These are phyloP conservation scores for Ceuthmochares aereus DNA, from an alignment of 2,113 vertebrate genomes.

Conservation along the genomic window DNA sequence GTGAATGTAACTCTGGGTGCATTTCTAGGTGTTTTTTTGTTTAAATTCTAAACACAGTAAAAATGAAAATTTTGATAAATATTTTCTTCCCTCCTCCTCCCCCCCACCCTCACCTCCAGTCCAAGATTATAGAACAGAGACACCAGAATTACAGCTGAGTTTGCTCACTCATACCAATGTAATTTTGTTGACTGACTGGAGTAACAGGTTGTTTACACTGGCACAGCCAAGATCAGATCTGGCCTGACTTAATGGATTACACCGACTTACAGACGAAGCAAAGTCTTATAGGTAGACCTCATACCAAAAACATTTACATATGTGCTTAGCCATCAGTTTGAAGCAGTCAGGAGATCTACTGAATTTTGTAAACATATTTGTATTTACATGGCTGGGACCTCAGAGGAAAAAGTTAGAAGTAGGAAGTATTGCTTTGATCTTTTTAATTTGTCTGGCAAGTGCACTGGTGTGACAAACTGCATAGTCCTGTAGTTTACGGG, in stretches of 20 bases:
- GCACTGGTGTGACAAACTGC: not conserved
- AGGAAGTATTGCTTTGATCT: not conserved
- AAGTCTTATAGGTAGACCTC: not conserved
- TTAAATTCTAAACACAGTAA: not conserved
- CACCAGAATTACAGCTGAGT: not conserved
- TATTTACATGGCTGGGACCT: not conserved
- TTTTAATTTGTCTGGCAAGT: not conserved
- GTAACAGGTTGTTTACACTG: constrained; percentile 6
- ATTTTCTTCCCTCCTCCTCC: not conserved
- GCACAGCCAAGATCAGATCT: not conserved
- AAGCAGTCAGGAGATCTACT: not conserved
- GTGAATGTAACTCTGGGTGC: accelerated
- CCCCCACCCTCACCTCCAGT: not conserved
- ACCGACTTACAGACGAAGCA: not conserved
- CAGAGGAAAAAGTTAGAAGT: not conserved
- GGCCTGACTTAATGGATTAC: not conserved
- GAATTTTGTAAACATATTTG: not conserved
- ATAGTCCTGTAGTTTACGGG: not conserved
- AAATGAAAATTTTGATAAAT: not conserved
- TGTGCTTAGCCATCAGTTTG: not conserved
- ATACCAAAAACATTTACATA: not conserved
- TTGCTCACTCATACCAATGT: not conserved
- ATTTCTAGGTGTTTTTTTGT: not conserved
- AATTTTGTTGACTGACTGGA: not conserved
- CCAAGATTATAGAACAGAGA: not conserved